phyloP scores from a whole-genome alignment of 2,888 invertebrate genomes.

The Polyommatus iphigenia region DNA sequence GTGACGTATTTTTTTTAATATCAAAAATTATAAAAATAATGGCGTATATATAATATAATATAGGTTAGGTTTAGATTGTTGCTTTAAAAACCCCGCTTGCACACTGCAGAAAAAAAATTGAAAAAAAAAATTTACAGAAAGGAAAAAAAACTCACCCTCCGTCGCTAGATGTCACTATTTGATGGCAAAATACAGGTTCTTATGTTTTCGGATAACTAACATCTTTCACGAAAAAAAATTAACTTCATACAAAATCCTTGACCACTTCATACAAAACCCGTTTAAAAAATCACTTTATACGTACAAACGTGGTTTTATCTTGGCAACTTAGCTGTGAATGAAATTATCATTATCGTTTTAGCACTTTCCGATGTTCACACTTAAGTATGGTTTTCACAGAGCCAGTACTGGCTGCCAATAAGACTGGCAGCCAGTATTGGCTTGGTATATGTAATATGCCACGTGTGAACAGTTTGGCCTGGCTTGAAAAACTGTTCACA shows the following conservation, averaged over 20 bases:
- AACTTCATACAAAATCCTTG: neutral
- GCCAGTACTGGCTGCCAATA: too few species aligned
- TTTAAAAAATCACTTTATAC: neutral
- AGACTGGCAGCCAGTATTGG: too few species aligned
- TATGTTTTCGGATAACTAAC: slow-evolving; percentile 54
- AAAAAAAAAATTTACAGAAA: neutral
- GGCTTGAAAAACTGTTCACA: too few species aligned
- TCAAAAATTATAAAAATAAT: neutral
- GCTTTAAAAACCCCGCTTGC: too few species aligned
- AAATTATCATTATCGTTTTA: neutral
- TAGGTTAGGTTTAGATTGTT: too few species aligned
- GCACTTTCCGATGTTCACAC: neutral
- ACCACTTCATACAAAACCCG: neutral
- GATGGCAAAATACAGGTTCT: slow-evolving; percentile 62
- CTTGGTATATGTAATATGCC: too few species aligned
- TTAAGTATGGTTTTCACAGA: too few species aligned
- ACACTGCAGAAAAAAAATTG: too few species aligned
- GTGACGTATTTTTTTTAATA: too few species aligned
- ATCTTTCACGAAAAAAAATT: slow-evolving; percentile 46
- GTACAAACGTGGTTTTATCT: neutral
- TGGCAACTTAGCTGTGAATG: neutral
- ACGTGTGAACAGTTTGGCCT: too few species aligned
- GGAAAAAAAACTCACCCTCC: slow-evolving; percentile 40
- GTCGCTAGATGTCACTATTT: slow-evolving; percentile 47
- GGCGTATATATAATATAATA: too few species aligned